Base-by-base conservation (phyloP, 2,797 vertebrate genomes). In the Capromys pilorides region DNA sequence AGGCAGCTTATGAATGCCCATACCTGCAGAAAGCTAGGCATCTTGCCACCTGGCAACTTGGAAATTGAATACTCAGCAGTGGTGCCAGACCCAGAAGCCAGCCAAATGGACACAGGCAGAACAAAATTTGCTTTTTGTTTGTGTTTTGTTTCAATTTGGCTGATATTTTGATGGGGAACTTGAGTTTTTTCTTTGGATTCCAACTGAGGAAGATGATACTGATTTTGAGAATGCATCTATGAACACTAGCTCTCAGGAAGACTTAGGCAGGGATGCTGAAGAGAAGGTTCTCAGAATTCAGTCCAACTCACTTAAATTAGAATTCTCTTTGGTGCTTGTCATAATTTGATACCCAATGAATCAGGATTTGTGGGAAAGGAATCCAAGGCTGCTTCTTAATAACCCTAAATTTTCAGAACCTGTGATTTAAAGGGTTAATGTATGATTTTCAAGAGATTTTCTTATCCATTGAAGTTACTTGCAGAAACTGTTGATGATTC, bases 121-220 rank as follows among this genome's bases (percentile, higher is more conserved):
- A 96, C 14, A 67, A 88, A 75, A 61, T 77, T 81, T 78, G 59
- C 51, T 54, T 79, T 78, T 64, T 41, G 14, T 86, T 89, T 41
- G 51, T 2, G 45, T 51, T 96, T 86, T 89, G 51, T 54, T 94
- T 36, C 24, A 93, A 39, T 80, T 79, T 71, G 61, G n/a, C 83
- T 84, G 84, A 88, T 84, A 66, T 66, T 78, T 77, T 91, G 75
- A 73, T 13, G 6, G 39, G 26, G 14, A 31, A 78, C 21, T 57
- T 61, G 4, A 31, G n/a, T 90, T 82, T 94, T 84, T 91, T 64
- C 88, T 93, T 79, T 66, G 67, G 57, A 71, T 7, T 81, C 61
- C 90, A 96, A 94, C 49, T 36, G 45, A 94, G 89, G 96, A 96
- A 93, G 75, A 81, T 45, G 12, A 75, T 67, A 36, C 39, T 88